These are phyloP conservation scores for Sinocyclocheilus anshuiensis DNA, from an alignment of 2,113 vertebrate species.

Conservation along the genomic window DNA sequence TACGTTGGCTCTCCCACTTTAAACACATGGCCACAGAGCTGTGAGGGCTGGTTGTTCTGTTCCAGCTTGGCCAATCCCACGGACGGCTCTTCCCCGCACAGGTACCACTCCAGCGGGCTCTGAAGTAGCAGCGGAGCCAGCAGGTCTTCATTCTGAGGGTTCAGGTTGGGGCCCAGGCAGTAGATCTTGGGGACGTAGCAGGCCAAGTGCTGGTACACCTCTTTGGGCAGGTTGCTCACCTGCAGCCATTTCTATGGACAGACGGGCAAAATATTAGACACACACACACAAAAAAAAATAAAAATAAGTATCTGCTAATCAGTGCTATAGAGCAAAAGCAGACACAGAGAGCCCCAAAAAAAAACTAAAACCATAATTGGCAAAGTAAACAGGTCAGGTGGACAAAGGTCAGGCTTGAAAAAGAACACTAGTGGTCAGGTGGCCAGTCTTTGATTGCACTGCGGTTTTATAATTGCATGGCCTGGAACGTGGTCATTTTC, in stretches of 20 bases:
- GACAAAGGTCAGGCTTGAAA: neutral
- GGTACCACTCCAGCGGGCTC: conserved; percentile 93
- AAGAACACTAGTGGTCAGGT: neutral
- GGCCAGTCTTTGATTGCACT: neutral
- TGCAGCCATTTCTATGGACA: conserved; percentile 86
- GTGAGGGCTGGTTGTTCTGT: conserved; percentile 87
- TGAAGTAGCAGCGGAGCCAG: conserved; percentile 86
- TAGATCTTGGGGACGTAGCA: conserved; percentile 91
- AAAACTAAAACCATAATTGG: neutral
- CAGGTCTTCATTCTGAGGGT: conserved; percentile 88
- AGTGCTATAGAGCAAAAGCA: neutral
- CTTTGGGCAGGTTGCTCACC: conserved; percentile 84
- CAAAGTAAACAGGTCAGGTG: neutral
- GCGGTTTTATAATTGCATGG: neutral
- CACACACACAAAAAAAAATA: neutral
- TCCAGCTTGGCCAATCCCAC: conserved; percentile 87
- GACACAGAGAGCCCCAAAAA: neutral
- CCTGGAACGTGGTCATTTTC: neutral
- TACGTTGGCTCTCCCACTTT: conserved; percentile 98
- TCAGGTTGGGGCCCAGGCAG: conserved; percentile 86
- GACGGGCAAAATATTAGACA: conserved; percentile 9
- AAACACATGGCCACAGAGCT: conserved; percentile 95
- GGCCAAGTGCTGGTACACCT: conserved; percentile 89
- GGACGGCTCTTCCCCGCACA: conserved; percentile 89
- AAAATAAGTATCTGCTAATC: neutral